Conservation (phyloP, 2,888 invertebrate species). For the Xiphydria camelus region DNA sequence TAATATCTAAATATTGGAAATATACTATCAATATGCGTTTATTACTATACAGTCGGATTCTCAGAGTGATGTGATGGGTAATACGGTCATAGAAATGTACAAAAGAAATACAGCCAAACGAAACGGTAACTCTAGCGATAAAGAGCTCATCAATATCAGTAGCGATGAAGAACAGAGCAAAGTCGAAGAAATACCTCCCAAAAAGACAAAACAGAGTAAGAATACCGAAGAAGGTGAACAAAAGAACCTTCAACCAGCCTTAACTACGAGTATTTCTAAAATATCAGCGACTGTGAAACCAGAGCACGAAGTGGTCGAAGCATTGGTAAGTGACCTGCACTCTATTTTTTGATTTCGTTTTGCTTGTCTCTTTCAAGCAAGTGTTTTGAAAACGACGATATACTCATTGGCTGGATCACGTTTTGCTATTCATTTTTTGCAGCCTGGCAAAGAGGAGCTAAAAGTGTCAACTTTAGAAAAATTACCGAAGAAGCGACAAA, state of each 20-base stretch:
- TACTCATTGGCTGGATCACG: neutral
- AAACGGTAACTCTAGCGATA: conserved; percentile 62
- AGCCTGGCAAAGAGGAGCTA: neutral
- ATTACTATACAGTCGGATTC: conserved; percentile 27
- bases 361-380: too few species aligned
- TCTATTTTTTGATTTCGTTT: too few species aligned
- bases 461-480: neutral
- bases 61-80: conserved; percentile 50
- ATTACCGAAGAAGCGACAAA: neutral
- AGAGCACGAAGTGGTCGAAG: too few species aligned
- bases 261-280: too few species aligned
- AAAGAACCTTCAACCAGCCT: too few species aligned
- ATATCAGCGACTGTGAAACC: too few species aligned
- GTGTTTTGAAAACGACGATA: too few species aligned
- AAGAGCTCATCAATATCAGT: conserved; percentile 78
- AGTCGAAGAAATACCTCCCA: conserved; percentile 20
- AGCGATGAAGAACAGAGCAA: conserved; percentile 65
- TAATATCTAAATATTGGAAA: conserved; percentile 11
- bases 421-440: neutral
- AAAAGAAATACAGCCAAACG: conserved; percentile 45
- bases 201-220: too few species aligned
- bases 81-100: conserved; percentile 61
- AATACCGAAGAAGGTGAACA: too few species aligned
- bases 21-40: conserved; percentile 13
- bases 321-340: too few species aligned